phyloP scores from a whole-genome alignment of 2,797 vertebrate species.

The Scarus forsteni region DNA sequence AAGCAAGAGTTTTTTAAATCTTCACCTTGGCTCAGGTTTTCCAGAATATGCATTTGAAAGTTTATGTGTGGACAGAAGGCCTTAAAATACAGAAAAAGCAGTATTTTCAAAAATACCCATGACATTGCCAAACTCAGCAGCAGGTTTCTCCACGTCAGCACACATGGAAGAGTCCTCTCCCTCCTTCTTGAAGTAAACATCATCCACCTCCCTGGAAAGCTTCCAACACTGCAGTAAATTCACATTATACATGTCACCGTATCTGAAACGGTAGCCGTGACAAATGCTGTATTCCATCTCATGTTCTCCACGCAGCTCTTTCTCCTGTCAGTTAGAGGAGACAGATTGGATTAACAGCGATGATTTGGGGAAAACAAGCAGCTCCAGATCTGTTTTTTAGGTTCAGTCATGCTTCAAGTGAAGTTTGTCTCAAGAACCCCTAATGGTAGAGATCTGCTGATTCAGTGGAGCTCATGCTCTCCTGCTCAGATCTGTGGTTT shows the following conservation, averaged over 20 bases:
- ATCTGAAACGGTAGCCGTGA: slow-evolving; percentile 27
- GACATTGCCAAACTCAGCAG: not conserved
- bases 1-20: too few species aligned
- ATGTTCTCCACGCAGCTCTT: slow-evolving; percentile 30
- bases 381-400: not conserved
- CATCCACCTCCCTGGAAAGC: slow-evolving; percentile 26
- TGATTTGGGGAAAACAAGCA: slow-evolving; percentile 15
- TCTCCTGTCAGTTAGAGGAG: slow-evolving; percentile 18
- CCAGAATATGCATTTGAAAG: too few species aligned
- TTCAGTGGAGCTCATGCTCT: slow-evolving; percentile 43
- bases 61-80: too few species aligned
- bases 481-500: slow-evolving; percentile 22
- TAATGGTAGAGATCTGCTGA: slow-evolving; percentile 30
- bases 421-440: slow-evolving; percentile 23
- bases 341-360: slow-evolving; percentile 27
- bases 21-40: too few species aligned
- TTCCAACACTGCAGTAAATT: slow-evolving; percentile 43
- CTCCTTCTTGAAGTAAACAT: slow-evolving; percentile 1
- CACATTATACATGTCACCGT: slow-evolving; percentile 28
- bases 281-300: slow-evolving; percentile 53
- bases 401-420: slow-evolving; percentile 19
- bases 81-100: too few species aligned
- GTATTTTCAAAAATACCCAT: too few species aligned
- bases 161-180: slow-evolving; percentile 1
- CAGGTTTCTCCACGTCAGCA: not conserved